Percentiles rank a stretch among this genome's conserved stretches.
Conservation (phyloP, 2,797 vertebrate genomes). For the Typhlichthys eigenmanni region DNA sequence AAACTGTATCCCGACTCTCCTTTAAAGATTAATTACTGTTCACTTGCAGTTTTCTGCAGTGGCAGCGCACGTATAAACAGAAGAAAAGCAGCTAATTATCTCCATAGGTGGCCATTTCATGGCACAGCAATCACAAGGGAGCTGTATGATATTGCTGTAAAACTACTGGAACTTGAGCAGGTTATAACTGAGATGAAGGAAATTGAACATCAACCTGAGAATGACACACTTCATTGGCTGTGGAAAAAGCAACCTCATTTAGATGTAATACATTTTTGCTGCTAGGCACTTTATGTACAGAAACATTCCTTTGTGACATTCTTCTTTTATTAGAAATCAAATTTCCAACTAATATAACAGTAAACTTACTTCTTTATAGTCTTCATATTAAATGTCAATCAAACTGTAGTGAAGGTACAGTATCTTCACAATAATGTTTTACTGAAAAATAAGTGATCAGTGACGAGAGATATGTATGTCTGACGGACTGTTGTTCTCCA, state of each 20-base stretch:
- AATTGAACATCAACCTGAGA: constrained; percentile 19
- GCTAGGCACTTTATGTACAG: neutral
- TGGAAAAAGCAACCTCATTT: constrained; percentile 9
- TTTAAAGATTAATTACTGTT: constrained; percentile 60
- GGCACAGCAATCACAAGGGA: constrained; percentile 50
- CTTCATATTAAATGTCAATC: neutral
- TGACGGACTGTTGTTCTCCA: too few relatives aligned
- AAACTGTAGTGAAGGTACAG: too few relatives aligned
- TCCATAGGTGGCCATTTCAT: constrained; percentile 64
- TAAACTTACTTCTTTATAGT: neutral
- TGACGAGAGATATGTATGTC: too few relatives aligned
- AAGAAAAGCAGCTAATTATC: constrained; percentile 65
- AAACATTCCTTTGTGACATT: neutral
- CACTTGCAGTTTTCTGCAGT: constrained; percentile 41
- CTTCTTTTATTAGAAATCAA: neutral
- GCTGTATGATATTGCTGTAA: constrained; percentile 50
- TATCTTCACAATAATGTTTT: neutral
- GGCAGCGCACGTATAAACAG: constrained; percentile 53
- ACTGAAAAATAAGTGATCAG: neutral
- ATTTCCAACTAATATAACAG: too few relatives aligned
- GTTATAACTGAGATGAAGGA: constrained; percentile 50
- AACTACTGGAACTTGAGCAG: constrained; percentile 40
- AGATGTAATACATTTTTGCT: neutral
- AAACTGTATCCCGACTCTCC: constrained; percentile 41
- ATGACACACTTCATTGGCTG: constrained; percentile 7